phyloP scores from a whole-genome alignment of 2,888 invertebrate genomes.

The Trichopoda pennipes region DNA sequence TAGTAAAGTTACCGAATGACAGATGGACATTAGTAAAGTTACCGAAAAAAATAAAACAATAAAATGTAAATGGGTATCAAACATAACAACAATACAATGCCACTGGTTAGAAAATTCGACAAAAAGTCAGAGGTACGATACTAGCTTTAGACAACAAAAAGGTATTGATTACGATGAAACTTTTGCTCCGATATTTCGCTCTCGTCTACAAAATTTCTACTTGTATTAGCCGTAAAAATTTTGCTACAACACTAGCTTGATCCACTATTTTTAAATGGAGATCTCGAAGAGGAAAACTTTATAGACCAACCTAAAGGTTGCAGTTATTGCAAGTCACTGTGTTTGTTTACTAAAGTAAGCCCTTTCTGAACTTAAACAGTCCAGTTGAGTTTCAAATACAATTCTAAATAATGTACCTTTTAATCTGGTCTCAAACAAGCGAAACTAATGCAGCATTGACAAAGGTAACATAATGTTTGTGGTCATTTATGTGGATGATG shows the following conservation, averaged over 20 bases:
- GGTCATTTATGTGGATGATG: too few species aligned
- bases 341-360: slow-evolving; percentile 42
- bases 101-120: slow-evolving; percentile 2
- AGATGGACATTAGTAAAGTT: slow-evolving; percentile 24
- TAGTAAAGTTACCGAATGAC: too few species aligned
- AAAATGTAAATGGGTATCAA: slow-evolving; percentile 43
- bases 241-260: slow-evolving; percentile 55
- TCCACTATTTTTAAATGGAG: slow-evolving; percentile 61
- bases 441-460: neutral
- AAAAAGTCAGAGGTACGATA: slow-evolving; percentile 26
- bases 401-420: slow-evolving; percentile 53
- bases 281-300: slow-evolving; percentile 56
- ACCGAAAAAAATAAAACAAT: slow-evolving; percentile 20
- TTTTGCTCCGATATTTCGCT: too few species aligned
- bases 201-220: slow-evolving; percentile 19
- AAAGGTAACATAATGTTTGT: slow-evolving; percentile 45
- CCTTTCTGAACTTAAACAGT: slow-evolving; percentile 49
- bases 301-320: slow-evolving; percentile 68
- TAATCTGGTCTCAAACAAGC: slow-evolving; percentile 52
- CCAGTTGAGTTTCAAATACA: slow-evolving; percentile 58
- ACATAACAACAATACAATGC: slow-evolving; percentile 40
- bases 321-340: slow-evolving; percentile 36
- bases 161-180: slow-evolving; percentile 45
- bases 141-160: slow-evolving; percentile 28
- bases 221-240: slow-evolving; percentile 13